phyloP scores from a whole-genome alignment of 2,797 vertebrate species.

The Schizopygopsis malacanthus region DNA sequence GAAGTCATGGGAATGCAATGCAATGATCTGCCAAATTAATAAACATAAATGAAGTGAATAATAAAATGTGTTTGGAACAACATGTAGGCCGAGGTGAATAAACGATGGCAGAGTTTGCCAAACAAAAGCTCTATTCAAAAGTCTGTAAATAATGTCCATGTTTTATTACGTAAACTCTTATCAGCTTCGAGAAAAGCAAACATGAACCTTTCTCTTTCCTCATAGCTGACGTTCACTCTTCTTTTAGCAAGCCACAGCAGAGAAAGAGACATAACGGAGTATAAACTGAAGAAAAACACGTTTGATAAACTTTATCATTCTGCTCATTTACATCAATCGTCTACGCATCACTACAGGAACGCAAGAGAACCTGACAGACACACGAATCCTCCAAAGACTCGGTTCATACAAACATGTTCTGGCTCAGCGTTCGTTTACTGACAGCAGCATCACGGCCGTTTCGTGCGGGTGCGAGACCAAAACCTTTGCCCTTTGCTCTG shows the following conservation, averaged over 20 bases:
- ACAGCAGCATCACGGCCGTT: constrained; percentile 19
- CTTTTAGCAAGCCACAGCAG: not conserved
- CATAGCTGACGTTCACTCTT: constrained; percentile 35
- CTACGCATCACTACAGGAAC: not conserved
- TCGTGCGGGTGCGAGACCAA: constrained; percentile 32
- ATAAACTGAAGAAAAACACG: not conserved
- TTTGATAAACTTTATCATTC: not conserved
- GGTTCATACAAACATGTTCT: constrained; percentile 33
- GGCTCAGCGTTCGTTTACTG: constrained; percentile 24
- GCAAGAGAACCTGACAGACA: not conserved
- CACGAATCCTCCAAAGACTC: constrained; percentile 10
- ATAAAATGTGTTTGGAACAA: not conserved
- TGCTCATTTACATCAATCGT: not conserved
- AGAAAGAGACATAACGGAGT: not conserved
- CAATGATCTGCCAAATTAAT: not conserved
- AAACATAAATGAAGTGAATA: not conserved
- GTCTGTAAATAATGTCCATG: not conserved
- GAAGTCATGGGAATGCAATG: not conserved
- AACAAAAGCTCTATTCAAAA: constrained; percentile 20
- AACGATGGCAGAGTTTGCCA: not conserved
- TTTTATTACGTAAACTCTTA: constrained; percentile 28
- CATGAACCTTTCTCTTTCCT: constrained; percentile 41
- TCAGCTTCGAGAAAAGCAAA: constrained; percentile 32
- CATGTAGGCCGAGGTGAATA: not conserved
- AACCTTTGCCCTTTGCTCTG: constrained; percentile 61